Evolutionary conservation across 2,888 invertebrate genomes (phyloP).

Genomic region (Arge pagana): DNA sequence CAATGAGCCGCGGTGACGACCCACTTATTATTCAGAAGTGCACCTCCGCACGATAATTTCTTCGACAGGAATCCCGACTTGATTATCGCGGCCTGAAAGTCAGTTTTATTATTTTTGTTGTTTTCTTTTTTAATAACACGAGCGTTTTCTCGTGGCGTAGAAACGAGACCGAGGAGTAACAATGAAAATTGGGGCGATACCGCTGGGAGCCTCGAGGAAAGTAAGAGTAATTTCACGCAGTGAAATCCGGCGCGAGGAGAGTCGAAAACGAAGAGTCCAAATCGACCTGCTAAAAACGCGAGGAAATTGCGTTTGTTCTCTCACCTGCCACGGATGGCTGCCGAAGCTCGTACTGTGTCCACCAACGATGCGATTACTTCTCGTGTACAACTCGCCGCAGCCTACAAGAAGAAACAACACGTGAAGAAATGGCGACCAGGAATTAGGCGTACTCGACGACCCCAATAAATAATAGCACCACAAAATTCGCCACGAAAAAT

Average conservation of each 20-base stretch:
- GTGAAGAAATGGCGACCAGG: too few species aligned
- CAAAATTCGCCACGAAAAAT: too few species aligned
- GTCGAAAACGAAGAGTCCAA: too few species aligned
- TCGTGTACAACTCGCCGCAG: constrained; percentile 85
- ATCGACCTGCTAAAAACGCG: background rate
- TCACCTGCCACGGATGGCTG: constrained; percentile 92
- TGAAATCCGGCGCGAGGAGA: background rate
- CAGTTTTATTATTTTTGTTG: background rate
- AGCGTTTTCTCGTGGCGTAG: background rate
- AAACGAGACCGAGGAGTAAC: too few species aligned
- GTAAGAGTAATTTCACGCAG: too few species aligned
- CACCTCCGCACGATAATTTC: constrained; percentile 90
- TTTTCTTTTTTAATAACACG: background rate
- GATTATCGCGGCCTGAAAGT: constrained; percentile 78
- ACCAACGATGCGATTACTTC: constrained; percentile 89
- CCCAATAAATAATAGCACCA: too few species aligned
- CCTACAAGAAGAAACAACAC: constrained; percentile 74
- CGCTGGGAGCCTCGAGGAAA: too few species aligned
- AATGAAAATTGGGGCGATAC: too few species aligned
- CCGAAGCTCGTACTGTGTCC: constrained; percentile 90
- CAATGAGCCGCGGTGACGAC: constrained; percentile 92
- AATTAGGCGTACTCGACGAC: too few species aligned
- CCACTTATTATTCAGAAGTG: constrained; percentile 87
- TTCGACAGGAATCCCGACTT: constrained; percentile 89
- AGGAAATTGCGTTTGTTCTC: too few species aligned